Base-by-base conservation (phyloP, 1,140 invertebrate genomes). In the Drusus annulatus region DNA sequence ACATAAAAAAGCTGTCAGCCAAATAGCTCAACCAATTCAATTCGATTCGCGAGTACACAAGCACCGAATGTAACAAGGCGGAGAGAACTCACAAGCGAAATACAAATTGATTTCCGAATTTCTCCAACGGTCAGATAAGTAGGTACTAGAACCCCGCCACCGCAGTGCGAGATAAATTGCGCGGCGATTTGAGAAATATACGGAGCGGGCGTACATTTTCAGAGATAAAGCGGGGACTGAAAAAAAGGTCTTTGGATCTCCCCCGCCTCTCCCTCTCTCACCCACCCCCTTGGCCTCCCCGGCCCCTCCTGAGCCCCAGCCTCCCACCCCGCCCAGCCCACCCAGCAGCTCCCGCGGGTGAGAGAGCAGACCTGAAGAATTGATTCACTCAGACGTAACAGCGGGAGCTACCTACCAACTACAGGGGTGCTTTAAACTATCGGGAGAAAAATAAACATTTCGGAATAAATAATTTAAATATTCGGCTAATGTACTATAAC, bases 341-440 rank as follows among this genome's bases (percentile, higher is more conserved):
- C 25, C 76, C 36, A 28, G 28, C 28, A 6, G 28, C 76, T 62
- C 68, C 74, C 62, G 65, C 69, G 77, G 77, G 77, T 81, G 80
- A 56, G 77, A 36, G 65, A 78, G 75, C 63, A 63, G 80, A 79
- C 77, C 77, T 81, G 65, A 81, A 81, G 80, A 81, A 81, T 81
- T 81, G 80, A 81, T 81, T 81, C 80, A 81, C 77, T 79, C 80
- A 76, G 71, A 56, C 63, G 77, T 58, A 81, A 81, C 73, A 56
- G 36, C 62, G 73, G 25, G 68, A 58, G 68, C 52, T 51, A 58
- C 36, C 36, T 10, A 45, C 58, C 28, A 10, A 51, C 45, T n/a
- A 31, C 62, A 65, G 62, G 16, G 62, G 62, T 4, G 10, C 19
- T 60, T 13, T 45, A 68, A 68, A 28, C 15, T 45, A 45, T 2